These are phyloP conservation scores for Tichodroma muraria DNA, from an alignment of 2,113 vertebrate genomes.

Conservation along the genomic window DNA sequence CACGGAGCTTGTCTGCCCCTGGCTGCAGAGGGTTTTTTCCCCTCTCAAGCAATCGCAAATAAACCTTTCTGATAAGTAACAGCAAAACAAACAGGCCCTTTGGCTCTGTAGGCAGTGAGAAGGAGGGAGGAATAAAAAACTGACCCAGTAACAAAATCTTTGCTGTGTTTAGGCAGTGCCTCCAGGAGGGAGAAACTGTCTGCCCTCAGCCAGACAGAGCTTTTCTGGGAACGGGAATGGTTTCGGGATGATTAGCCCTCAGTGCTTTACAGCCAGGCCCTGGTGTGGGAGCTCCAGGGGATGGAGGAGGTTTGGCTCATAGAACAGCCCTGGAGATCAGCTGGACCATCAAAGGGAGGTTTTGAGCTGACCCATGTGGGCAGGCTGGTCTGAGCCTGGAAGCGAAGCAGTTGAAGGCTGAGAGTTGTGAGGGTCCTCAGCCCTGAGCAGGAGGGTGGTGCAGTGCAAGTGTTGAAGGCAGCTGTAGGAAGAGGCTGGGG, in stretches of 20 bases:
- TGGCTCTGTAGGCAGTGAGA: slow-evolving; percentile 36
- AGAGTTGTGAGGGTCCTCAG: neutral
- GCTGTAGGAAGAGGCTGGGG: neutral
- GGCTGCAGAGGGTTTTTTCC: neutral
- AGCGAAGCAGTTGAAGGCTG: neutral
- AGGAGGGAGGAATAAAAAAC: neutral
- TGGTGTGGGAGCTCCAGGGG: neutral
- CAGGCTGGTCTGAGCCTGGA: neutral
- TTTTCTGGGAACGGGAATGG: neutral
- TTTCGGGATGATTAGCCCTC: neutral
- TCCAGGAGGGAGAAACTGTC: neutral
- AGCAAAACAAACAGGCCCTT: slow-evolving; percentile 57
- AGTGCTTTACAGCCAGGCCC: neutral
- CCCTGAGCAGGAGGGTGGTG: neutral
- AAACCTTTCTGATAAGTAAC: slow-evolving; percentile 61
- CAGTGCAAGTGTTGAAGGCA: neutral
- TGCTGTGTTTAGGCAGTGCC: slow-evolving; percentile 14
- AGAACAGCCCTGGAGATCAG: neutral
- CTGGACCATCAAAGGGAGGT: neutral
- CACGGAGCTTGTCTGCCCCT: slow-evolving; percentile 39
- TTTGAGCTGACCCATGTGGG: neutral
- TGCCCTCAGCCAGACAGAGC: neutral
- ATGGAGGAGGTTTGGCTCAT: neutral
- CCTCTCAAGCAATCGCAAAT: slow-evolving; percentile 33
- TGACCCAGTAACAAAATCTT: neutral